These are phyloP conservation scores for Amazona guildingii DNA, from an alignment of 2,113 vertebrate genomes.

Conservation along the genomic window DNA sequence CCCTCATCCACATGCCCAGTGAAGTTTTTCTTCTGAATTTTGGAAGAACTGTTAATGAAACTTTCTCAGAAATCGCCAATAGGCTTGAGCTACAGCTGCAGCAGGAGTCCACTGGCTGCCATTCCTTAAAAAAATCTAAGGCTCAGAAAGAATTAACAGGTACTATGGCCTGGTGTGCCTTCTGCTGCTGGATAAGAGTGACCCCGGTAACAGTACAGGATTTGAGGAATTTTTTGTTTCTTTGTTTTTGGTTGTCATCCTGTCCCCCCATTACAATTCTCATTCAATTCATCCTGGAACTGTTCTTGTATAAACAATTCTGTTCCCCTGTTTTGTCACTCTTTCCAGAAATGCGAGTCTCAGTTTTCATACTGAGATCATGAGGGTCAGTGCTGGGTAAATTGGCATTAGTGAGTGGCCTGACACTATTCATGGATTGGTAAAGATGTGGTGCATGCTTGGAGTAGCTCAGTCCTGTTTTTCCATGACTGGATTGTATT, in stretches of 20 bases:
- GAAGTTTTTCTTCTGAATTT: background rate
- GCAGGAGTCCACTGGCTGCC: background rate
- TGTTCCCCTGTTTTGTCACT: background rate
- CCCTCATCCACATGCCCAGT: background rate
- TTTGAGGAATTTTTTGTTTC: background rate
- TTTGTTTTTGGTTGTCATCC: background rate
- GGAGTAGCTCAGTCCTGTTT: background rate
- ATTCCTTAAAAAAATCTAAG: background rate
- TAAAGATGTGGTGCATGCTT: background rate
- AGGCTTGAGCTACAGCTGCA: background rate
- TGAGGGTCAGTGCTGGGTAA: background rate
- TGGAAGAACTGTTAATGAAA: background rate
- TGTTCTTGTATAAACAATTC: background rate
- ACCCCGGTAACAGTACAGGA: background rate
- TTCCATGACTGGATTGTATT: background rate
- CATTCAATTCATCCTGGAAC: background rate
- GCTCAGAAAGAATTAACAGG: background rate
- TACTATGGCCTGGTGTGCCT: background rate
- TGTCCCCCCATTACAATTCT: rapidly evolving
- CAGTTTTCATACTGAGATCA: background rate
- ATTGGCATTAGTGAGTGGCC: background rate
- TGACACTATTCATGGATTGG: too few relatives aligned
- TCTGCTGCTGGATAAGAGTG: background rate
- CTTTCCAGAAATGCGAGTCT: background rate
- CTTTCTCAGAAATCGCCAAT: background rate